Percentiles rank a stretch among this genome's conserved stretches.
phyloP scores from a whole-genome alignment of 2,888 invertebrate species.

The Zygaena filipendulae region DNA sequence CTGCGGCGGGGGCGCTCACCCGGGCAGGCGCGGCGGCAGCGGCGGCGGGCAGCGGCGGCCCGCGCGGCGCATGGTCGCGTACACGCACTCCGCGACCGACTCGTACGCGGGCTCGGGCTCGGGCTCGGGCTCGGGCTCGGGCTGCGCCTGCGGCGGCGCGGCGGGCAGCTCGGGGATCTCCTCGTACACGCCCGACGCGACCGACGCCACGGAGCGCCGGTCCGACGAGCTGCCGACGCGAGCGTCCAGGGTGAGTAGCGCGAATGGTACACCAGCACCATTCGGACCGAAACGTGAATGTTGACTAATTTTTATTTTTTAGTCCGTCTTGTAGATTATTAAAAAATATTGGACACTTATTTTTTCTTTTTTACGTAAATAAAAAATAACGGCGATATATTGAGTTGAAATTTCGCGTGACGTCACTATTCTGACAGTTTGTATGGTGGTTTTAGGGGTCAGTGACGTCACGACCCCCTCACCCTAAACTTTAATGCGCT shows the following conservation, averaged over 20 bases:
- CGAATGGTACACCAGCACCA: neutral
- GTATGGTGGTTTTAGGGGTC: too few relatives aligned
- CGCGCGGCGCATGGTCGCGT: constrained; percentile 32
- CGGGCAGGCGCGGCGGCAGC: constrained; percentile 27
- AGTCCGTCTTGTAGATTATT: too few relatives aligned
- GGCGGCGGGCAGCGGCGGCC: constrained; percentile 29
- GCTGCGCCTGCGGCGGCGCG: constrained; percentile 5
- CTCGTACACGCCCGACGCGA: constrained; percentile 76
- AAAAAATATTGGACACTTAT: too few relatives aligned
- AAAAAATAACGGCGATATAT: too few relatives aligned
- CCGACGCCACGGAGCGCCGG: constrained; percentile 69
- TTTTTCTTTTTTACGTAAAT: too few relatives aligned
- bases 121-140: neutral
- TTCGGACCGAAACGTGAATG: too few relatives aligned
- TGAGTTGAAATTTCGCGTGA: too few relatives aligned
- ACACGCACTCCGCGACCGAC: constrained; percentile 34
- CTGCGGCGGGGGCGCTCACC: constrained; percentile 13
- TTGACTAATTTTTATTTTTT: too few relatives aligned
- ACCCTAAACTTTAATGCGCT: too few relatives aligned
- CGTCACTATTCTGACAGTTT: too few relatives aligned
- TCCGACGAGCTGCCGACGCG: constrained; percentile 36
- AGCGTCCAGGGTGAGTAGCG: neutral
- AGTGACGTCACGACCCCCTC: too few relatives aligned
- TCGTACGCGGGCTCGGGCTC: constrained; percentile 45
- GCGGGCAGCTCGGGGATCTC: constrained; percentile 69